Percentiles rank a stretch among this genome's conserved stretches.
Evolutionary conservation across 1,140 invertebrate species (phyloP).

Genomic region (Antheraea mylitta): DNA sequence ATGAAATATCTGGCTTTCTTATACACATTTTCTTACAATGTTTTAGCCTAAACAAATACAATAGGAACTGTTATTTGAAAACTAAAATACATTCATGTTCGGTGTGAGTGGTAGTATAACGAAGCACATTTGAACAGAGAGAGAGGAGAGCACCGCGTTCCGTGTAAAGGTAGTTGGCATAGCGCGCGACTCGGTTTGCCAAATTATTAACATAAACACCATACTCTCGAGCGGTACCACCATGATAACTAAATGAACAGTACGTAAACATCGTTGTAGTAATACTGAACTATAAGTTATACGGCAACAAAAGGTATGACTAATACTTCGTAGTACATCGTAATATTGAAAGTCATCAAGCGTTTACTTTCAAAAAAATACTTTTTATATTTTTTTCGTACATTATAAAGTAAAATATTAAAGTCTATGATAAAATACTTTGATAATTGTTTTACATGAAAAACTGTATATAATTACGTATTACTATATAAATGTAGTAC

Average conservation of each 20-base stretch:
- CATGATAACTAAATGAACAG: background rate
- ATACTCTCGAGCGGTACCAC: background rate
- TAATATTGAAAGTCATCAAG: too few relatives aligned
- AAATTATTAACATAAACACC: constrained; percentile 35
- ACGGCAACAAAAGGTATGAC: too few relatives aligned
- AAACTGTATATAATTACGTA: too few relatives aligned
- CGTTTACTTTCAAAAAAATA: too few relatives aligned
- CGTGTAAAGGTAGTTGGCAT: constrained; percentile 25
- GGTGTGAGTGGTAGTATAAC: background rate
- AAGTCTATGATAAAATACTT: too few relatives aligned
- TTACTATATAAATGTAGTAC: too few relatives aligned
- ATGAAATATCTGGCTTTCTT: too few relatives aligned
- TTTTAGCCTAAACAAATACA: background rate
- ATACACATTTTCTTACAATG: too few relatives aligned
- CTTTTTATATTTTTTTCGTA: too few relatives aligned
- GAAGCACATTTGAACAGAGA: background rate
- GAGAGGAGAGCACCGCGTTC: constrained; percentile 13
- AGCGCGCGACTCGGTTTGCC: constrained; percentile 22
- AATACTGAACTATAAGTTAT: background rate
- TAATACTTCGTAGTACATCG: too few relatives aligned
- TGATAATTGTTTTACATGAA: too few relatives aligned
- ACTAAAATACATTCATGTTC: background rate
- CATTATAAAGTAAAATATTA: too few relatives aligned
- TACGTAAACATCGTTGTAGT: background rate
- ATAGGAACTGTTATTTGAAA: background rate